Evolutionary conservation across 2,888 invertebrate species (phyloP).

Genomic region (Parascotia fuliginaria): DNA sequence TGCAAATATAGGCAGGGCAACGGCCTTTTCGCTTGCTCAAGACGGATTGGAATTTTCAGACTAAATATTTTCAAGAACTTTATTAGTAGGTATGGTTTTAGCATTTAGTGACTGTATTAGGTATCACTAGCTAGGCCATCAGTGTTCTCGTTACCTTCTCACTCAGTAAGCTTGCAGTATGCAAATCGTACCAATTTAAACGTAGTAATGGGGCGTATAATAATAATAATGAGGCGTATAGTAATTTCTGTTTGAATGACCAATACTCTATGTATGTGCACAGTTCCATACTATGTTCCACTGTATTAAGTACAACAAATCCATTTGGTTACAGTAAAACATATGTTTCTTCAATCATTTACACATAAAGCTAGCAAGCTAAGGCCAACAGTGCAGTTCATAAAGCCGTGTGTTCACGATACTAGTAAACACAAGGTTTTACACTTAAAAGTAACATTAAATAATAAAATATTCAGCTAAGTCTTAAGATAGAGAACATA

Average conservation of each 20-base stretch:
- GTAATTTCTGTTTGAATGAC: neutral
- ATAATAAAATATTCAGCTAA: slow-evolving; percentile 4
- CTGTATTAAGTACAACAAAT: slow-evolving; percentile 6
- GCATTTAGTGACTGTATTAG: no score
- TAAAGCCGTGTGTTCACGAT: slow-evolving; percentile 17
- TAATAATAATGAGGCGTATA: neutral
- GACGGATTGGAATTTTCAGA: no score
- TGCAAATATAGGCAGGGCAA: no score
- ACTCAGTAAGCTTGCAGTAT: no score
- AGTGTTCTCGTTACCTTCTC: no score
- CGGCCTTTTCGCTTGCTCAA: no score
- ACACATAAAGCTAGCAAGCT: slow-evolving; percentile 42
- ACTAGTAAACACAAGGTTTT: slow-evolving; percentile 8
- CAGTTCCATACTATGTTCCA: slow-evolving; percentile 11
- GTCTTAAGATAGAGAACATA: slow-evolving; percentile 20
- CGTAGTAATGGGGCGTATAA: no score
- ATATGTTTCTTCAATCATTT: slow-evolving; percentile 7
- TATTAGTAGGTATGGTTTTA: no score
- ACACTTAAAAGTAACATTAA: slow-evolving; percentile 16
- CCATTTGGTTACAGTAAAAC: slow-evolving; percentile 11
- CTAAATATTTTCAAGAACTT: no score
- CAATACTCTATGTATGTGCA: slow-evolving; percentile 2
- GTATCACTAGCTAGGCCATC: no score
- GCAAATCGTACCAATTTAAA: no score
- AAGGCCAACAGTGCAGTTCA: slow-evolving; percentile 30